Evolutionary conservation across 2,797 vertebrate genomes (phyloP).

Genomic region (Balearica regulorum): DNA sequence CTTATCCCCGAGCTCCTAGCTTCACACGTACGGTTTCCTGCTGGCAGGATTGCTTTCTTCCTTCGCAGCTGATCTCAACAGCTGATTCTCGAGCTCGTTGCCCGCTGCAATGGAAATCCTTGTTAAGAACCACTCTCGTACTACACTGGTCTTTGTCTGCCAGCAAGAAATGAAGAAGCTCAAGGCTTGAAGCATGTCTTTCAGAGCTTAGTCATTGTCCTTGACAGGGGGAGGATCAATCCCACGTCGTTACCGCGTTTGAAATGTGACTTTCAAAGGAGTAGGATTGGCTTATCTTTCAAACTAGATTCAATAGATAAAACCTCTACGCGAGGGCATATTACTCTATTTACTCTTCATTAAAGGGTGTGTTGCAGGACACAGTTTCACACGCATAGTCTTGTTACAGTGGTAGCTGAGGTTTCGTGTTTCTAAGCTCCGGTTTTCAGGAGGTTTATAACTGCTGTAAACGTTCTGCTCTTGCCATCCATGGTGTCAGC

Average conservation of each 20-base stretch:
- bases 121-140: constrained; percentile 70
- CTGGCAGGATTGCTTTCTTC: constrained; percentile 76
- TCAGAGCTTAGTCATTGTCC: constrained; percentile 26
- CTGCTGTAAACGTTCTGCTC: constrained; percentile 66
- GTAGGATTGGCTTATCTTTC: constrained; percentile 53
- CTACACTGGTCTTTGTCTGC: constrained; percentile 58
- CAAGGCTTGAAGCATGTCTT: constrained; percentile 58
- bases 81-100: constrained; percentile 52
- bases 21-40: constrained; percentile 69
- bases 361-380: constrained; percentile 28
- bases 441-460: constrained; percentile 68
- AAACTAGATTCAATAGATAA: constrained; percentile 41
- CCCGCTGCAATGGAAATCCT: constrained; percentile 51
- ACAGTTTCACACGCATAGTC: constrained; percentile 44
- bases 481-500: constrained; percentile 57
- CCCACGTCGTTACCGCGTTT: background rate
- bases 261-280: constrained; percentile 53
- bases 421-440: constrained; percentile 67
- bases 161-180: constrained; percentile 62
- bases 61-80: constrained; percentile 66
- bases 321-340: constrained; percentile 3
- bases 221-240: background rate
- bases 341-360: constrained; percentile 33
- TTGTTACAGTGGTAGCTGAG: constrained; percentile 60
- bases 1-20: constrained; percentile 20